Conservation (phyloP, 2,888 invertebrate genomes). For the Platycheirus albimanus region DNA sequence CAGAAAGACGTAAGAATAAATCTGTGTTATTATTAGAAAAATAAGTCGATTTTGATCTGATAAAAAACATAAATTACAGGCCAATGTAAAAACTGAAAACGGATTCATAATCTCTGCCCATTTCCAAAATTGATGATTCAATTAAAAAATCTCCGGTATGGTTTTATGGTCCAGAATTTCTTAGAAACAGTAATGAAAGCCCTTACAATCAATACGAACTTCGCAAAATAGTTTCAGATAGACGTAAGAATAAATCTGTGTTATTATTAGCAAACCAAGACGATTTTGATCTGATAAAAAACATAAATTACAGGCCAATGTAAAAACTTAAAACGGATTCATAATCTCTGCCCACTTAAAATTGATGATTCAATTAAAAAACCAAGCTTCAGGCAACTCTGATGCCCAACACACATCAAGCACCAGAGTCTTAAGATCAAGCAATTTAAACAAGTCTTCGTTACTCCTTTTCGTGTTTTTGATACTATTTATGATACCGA, state of each 20-base stretch:
- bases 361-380: neutral
- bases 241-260: neutral
- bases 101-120: neutral
- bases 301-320: neutral
- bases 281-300: neutral
- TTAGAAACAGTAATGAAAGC: neutral
- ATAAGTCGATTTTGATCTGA: neutral
- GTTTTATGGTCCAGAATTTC: constrained; percentile 1
- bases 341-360: neutral
- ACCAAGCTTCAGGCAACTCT: too few species aligned
- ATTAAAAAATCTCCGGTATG: neutral
- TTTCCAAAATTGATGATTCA: neutral
- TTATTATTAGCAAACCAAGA: neutral
- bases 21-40: neutral
- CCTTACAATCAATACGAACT: neutral
- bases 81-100: neutral
- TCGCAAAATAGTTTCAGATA: neutral
- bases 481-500: neutral
- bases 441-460: neutral
- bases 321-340: neutral
- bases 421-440: neutral
- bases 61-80: neutral
- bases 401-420: too few species aligned
- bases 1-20: neutral
- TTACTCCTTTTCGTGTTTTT: neutral